A percentile compares a stretch with the other conserved stretches of the same genome.
phyloP scores from a whole-genome alignment of 2,797 vertebrate genomes.

The Acrossocheilus fasciatus region DNA sequence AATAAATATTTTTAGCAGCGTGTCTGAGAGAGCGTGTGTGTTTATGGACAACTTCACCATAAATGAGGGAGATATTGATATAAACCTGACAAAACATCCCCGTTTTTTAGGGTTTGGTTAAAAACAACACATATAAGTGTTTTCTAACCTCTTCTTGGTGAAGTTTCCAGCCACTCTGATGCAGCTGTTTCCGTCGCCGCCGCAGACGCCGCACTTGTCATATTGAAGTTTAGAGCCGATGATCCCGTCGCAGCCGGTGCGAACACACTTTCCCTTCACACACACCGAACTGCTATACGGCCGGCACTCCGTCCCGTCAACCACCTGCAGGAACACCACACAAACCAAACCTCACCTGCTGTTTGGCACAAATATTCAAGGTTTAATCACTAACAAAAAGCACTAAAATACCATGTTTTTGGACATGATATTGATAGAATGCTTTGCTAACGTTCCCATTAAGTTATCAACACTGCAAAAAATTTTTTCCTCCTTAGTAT shows the following conservation, averaged over 20 bases:
- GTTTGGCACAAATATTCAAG: background rate
- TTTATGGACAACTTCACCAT: background rate
- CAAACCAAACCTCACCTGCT: background rate
- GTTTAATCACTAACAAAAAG: background rate
- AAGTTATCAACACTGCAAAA: background rate
- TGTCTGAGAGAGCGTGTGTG: background rate
- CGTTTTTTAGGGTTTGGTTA: background rate
- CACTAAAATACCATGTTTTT: background rate
- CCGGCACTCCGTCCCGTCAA: conserved; percentile 90
- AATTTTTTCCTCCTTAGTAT: background rate
- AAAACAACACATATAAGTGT: background rate
- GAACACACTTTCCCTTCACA: conserved; percentile 91
- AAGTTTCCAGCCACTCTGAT: conserved; percentile 92
- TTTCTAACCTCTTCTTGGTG: conserved; percentile 90
- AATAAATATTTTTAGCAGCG: too few species aligned
- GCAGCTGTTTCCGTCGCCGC: conserved; percentile 93
- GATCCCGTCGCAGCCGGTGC: conserved; percentile 94
- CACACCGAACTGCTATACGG: conserved; percentile 95
- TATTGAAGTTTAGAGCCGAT: conserved; percentile 96
- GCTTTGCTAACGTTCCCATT: background rate
- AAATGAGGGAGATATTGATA: background rate
- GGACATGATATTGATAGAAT: background rate
- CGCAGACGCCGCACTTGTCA: conserved; percentile 95
- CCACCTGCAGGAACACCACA: conserved; percentile 66
- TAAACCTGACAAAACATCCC: background rate